A percentile compares a stretch with the other conserved stretches of the same genome.
These are phyloP conservation scores for Autographa pulchrina DNA, from an alignment of 2,888 invertebrate species.

Conservation along the genomic window DNA sequence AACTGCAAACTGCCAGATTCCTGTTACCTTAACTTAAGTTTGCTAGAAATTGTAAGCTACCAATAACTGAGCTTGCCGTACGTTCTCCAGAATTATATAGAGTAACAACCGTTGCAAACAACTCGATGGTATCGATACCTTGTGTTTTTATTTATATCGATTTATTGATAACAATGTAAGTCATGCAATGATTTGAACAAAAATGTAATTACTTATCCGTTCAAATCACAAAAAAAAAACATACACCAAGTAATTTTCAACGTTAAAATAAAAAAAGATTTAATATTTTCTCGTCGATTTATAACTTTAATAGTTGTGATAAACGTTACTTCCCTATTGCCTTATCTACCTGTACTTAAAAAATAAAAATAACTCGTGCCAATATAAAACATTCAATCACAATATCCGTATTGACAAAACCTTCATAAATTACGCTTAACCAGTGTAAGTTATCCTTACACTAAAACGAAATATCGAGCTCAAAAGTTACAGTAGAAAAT, in stretches of 20 bases:
- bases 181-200: too few species aligned
- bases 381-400: background rate
- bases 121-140: slow-evolving; percentile 14
- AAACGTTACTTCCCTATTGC: too few species aligned
- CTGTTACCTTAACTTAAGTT: slow-evolving; percentile 65
- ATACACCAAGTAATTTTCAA: too few species aligned
- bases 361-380: too few species aligned
- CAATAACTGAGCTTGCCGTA: slow-evolving; percentile 63
- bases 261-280: too few species aligned
- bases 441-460: background rate
- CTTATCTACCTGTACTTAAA: too few species aligned
- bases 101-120: slow-evolving; percentile 34
- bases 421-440: background rate
- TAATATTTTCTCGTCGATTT: too few species aligned
- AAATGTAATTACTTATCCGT: too few species aligned
- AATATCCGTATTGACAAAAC: background rate
- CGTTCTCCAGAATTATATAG: slow-evolving; percentile 41
- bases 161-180: background rate
- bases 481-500: background rate
- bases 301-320: too few species aligned
- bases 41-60: slow-evolving; percentile 66
- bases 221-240: too few species aligned
- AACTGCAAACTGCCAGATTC: slow-evolving; percentile 68
- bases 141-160: slow-evolving; percentile 1
- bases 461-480: background rate